Conservation (phyloP, 2,888 invertebrate genomes). For the Drosophila recens region DNA sequence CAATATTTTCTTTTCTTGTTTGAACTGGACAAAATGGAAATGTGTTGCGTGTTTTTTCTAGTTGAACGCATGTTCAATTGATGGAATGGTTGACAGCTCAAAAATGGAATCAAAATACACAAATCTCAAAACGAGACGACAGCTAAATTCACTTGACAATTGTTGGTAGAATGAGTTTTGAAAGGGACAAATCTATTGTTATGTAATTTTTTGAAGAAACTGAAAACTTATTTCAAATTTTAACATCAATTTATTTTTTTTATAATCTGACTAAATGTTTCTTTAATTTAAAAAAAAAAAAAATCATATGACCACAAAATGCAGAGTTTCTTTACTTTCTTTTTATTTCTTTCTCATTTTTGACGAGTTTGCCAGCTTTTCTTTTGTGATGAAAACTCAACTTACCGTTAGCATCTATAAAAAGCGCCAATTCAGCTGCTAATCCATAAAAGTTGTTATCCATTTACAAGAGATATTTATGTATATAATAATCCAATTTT, state of each 20-base stretch:
- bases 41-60: constrained; percentile 19
- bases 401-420: constrained; percentile 71
- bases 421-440: constrained; percentile 71
- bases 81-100: constrained; percentile 34
- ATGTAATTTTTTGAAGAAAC: background rate
- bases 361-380: constrained; percentile 51
- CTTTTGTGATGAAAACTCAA: constrained; percentile 5
- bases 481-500: constrained; percentile 11
- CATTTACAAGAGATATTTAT: constrained; percentile 50
- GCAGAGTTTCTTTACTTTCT: constrained; percentile 7
- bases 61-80: constrained; percentile 17
- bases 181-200: background rate
- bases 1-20: constrained; percentile 24
- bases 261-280: too few species aligned
- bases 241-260: too few species aligned
- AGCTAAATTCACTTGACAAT: constrained; percentile 37
- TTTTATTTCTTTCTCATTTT: background rate
- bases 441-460: constrained; percentile 73
- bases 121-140: constrained; percentile 44
- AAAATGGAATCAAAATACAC: constrained; percentile 33
- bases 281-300: too few species aligned
- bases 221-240: too few species aligned
- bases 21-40: constrained; percentile 25
- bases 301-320: constrained; percentile 47
- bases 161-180: background rate